Evolutionary conservation across 1,140 invertebrate genomes (phyloP), one percentile per base, ranked within the genome.

Genomic region (Ooceraea biroi): DNA sequence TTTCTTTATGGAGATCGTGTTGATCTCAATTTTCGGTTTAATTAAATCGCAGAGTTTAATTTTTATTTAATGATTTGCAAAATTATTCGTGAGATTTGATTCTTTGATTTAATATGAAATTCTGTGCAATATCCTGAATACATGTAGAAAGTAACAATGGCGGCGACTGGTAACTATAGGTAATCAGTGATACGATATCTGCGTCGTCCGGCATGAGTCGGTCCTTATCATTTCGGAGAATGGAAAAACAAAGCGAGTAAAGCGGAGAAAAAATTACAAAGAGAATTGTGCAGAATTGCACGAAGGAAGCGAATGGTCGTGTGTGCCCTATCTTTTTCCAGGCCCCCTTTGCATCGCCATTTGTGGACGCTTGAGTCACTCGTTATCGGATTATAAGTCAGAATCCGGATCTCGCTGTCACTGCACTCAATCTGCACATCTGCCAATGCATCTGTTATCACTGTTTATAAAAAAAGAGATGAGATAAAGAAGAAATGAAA

Each of bases 151-250:
- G n/a, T n/a, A n/a, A n/a, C n/a, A n/a, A n/a, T n/a, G n/a, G n/a
- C n/a, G n/a, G n/a, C n/a, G n/a, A n/a, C n/a, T n/a, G n/a, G n/a
- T n/a, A n/a, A n/a, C n/a, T n/a, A n/a, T n/a, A n/a, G n/a, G n/a
- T n/a, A n/a, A 78, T 78, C 50, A 55, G 48, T 57, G 63, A 78
- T 77, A 66, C 27, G 44, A 22, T 5, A 36, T 19, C n/a, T 12
- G 12, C 44, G 19, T 69, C 69, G 22, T 69, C 46, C 60, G 19
- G 57, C 19, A 57, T 69, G 76, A 77, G 44, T 69, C 63, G 22
- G 12, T 44, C 17, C 36, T 69, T 78, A 78, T 78, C 76, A 77
- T 44, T 77, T 57, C 63, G 36, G 5, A 12, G 17, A 57, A 69
- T 55, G 7, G 3, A 2, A 48, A 76, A 50, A 60, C 58, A 63